These are phyloP conservation scores for Leptocoma aspasia DNA, from an alignment of 2,113 vertebrate species.

Conservation along the genomic window DNA sequence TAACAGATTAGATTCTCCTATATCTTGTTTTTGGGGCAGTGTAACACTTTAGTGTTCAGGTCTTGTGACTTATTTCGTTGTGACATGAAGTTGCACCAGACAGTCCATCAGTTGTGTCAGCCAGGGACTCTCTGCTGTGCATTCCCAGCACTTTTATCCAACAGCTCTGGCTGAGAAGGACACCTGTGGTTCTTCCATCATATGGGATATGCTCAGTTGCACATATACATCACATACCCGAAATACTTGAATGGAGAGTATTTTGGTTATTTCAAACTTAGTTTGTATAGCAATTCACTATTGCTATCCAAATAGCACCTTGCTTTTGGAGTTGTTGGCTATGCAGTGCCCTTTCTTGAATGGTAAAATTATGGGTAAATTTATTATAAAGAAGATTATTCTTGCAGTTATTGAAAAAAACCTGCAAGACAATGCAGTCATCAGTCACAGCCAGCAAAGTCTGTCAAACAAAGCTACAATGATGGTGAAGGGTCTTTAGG, in stretches of 20 bases:
- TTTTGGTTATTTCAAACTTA: background rate
- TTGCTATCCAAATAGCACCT: too few species aligned
- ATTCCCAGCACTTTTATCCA: background rate
- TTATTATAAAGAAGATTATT: background rate
- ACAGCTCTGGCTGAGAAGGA: background rate
- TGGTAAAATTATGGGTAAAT: background rate
- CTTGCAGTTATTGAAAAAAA: background rate
- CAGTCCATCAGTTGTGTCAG: background rate
- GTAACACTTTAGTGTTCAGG: background rate
- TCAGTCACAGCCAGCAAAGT: background rate
- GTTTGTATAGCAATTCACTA: background rate
- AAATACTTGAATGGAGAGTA: background rate
- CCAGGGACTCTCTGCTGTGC: background rate
- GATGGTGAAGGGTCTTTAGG: background rate
- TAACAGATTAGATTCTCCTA: background rate
- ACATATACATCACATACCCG: background rate
- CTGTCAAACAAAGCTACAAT: background rate
- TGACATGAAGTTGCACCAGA: background rate
- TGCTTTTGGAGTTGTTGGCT: background rate
- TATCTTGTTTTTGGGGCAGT: background rate
- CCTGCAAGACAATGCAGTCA: background rate
- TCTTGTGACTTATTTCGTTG: background rate
- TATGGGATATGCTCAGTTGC: rapidly evolving
- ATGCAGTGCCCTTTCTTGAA: background rate
- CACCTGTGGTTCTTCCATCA: background rate